Evolutionary conservation across 2,797 vertebrate genomes (phyloP).

Genomic region (Enteromius viviparus): DNA sequence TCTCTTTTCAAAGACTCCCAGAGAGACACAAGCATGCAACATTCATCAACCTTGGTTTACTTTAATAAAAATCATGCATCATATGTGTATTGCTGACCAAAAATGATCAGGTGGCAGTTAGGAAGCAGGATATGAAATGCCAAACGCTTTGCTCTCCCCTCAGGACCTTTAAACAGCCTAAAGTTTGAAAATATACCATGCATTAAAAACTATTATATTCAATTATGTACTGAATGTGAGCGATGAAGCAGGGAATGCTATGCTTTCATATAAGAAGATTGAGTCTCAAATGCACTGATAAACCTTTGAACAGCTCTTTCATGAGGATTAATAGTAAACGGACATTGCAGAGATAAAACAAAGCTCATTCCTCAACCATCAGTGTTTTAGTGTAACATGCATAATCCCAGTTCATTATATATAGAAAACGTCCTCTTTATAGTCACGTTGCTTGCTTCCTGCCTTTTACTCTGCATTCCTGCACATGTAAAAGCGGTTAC

Average conservation of each 20-base stretch:
- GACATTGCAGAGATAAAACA: background rate
- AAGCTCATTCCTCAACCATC: background rate
- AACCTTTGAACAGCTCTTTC: constrained; percentile 62
- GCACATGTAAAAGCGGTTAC: background rate
- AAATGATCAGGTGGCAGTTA: background rate
- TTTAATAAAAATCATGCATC: background rate
- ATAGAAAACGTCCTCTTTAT: background rate
- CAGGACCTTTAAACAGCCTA: constrained; percentile 1
- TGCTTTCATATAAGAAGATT: constrained; percentile 66
- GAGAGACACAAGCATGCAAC: constrained; percentile 47
- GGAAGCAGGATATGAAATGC: background rate
- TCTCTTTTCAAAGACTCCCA: constrained; percentile 55
- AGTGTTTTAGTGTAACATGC: background rate
- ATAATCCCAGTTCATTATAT: background rate
- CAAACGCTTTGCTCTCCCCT: constrained; percentile 8
- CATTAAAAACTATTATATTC: background rate
- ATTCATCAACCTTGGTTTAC: background rate
- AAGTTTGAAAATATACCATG: background rate
- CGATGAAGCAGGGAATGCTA: background rate
- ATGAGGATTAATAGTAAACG: constrained; percentile 24
- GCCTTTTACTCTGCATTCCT: background rate
- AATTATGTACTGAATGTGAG: background rate
- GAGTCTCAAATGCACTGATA: constrained; percentile 66
- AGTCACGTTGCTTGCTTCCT: background rate
- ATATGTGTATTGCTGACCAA: constrained; percentile 34